These are phyloP conservation scores for Misgurnus anguillicaudatus DNA, from an alignment of 2,113 vertebrate species.

Conservation along the genomic window DNA sequence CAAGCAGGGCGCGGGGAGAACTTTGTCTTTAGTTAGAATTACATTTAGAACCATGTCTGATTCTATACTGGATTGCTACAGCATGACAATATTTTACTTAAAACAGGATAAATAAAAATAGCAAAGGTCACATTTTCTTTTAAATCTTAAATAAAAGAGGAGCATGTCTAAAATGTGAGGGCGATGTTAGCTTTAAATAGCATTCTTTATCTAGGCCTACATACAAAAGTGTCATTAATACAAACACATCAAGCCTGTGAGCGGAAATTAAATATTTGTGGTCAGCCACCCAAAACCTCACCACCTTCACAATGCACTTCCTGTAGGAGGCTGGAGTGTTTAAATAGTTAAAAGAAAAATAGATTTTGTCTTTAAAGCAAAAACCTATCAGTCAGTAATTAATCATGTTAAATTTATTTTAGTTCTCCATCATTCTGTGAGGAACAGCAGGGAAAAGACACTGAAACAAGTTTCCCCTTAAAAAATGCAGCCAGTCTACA, in stretches of 20 bases:
- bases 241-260: not conserved
- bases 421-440: no score
- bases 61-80: no score
- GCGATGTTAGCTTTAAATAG: not conserved
- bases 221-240: not conserved
- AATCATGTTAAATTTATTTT: not conserved
- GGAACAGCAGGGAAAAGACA: no score
- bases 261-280: not conserved
- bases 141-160: not conserved
- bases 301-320: not conserved
- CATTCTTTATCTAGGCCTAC: not conserved
- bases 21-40: no score
- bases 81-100: no score
- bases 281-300: not conserved
- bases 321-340: not conserved
- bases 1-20: no score
- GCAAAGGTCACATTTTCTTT: no score
- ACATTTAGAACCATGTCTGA: no score
- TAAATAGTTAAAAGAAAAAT: not conserved
- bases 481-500: no score
- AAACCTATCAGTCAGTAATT: no score
- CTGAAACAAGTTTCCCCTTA: no score
- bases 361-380: not conserved
- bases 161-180: not conserved
- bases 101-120: no score